phyloP scores from a whole-genome alignment of 1,140 invertebrate species.

The Propsilocerus akamusi region DNA sequence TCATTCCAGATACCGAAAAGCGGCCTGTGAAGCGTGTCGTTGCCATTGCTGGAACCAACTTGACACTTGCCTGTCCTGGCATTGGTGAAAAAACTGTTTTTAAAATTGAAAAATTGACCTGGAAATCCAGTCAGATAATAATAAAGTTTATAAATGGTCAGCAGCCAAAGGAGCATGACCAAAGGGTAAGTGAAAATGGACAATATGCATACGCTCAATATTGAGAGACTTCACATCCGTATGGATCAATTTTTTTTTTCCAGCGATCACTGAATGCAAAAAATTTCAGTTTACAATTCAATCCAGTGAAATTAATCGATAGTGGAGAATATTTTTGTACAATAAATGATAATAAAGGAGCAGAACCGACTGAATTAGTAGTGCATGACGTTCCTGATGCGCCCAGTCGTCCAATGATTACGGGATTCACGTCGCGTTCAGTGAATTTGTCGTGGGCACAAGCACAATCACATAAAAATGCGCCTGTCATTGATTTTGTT shows the following conservation, averaged over 20 bases:
- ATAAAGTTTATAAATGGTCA: background rate
- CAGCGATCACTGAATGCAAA: constrained; percentile 28
- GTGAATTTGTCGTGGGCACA: constrained; percentile 59
- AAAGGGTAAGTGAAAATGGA: background rate
- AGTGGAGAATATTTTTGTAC: constrained; percentile 44
- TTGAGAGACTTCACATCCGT: background rate
- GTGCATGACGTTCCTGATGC: constrained; percentile 53
- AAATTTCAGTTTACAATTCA: constrained; percentile 41
- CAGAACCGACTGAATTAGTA: constrained; percentile 37
- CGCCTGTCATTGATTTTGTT: constrained; percentile 49
- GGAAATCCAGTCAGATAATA: constrained; percentile 16
- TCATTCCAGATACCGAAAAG: constrained; percentile 20
- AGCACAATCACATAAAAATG: constrained; percentile 46
- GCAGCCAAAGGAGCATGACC: background rate
- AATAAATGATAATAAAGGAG: constrained; percentile 43
- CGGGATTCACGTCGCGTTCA: constrained; percentile 49
- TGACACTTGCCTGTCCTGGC: constrained; percentile 33
- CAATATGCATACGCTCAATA: background rate
- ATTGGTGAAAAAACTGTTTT: constrained; percentile 28
- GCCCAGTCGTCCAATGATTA: constrained; percentile 48
- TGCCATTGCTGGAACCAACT: constrained; percentile 33
- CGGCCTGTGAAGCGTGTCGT: constrained; percentile 26
- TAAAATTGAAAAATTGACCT: constrained; percentile 32
- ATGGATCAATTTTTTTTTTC: background rate
- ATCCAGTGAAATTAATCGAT: constrained; percentile 38